phyloP scores from a whole-genome alignment of 2,113 vertebrate genomes.

The Corvus hawaiiensis region DNA sequence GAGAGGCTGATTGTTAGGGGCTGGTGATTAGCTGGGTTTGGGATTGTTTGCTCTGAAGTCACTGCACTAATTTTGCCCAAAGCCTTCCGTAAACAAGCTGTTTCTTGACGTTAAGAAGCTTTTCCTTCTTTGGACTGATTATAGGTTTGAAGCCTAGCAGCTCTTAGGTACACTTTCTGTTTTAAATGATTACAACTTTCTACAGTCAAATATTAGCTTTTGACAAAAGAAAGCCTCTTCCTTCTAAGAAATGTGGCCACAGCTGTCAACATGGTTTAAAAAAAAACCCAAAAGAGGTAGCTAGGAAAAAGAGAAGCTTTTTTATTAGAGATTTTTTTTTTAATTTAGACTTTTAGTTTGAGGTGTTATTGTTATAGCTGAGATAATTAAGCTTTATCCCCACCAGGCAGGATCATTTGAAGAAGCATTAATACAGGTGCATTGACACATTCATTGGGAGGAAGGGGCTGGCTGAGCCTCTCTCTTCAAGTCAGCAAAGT shows the following conservation, averaged over 20 bases:
- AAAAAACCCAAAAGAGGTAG: not conserved
- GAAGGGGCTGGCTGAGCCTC: not conserved
- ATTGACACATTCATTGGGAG: not conserved
- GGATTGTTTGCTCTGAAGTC: not conserved
- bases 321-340: not conserved
- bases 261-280: not conserved
- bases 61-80: not conserved
- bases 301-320: not conserved
- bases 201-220: not conserved
- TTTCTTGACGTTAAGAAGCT: slow-evolving; percentile 6
- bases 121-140: not conserved
- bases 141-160: not conserved
- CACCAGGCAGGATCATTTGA: not conserved
- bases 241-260: not conserved
- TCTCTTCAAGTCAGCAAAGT: not conserved
- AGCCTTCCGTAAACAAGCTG: not conserved
- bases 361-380: not conserved
- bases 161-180: slow-evolving; percentile 2
- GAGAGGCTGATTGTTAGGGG: not conserved
- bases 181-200: not conserved
- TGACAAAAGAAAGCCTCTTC: not conserved
- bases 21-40: not conserved
- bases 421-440: not conserved
- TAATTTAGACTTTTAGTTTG: not conserved
- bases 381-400: not conserved